Base-by-base conservation (phyloP, 2,888 invertebrate species). In the Leptogaster cylindrica region DNA sequence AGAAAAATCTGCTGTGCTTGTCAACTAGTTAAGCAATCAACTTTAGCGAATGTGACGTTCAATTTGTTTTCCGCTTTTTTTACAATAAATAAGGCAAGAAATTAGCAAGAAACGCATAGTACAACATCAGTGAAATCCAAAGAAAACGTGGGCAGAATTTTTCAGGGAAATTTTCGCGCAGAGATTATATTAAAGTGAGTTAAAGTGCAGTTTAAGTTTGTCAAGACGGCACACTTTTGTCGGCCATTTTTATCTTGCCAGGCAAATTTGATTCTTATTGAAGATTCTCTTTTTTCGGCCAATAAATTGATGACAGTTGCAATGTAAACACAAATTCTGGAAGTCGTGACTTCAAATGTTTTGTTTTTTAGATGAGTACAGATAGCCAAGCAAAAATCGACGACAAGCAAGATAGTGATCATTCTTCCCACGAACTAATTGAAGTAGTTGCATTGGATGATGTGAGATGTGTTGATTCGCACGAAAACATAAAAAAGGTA, bases 211-310 rank as follows among this genome's bases (percentile, higher is more conserved):
- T 82, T 82, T 77, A 81, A 79, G 80, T 81, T 83, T 83, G 84
- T 81, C 83, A 83, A 83, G 83, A 84, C 84, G 84, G 84, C 83
- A 83, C 83, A 84, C 83, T 83, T 83, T 84, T 84, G 84, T 70
- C 68, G 66, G 70, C 70, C 68, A 68, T 70, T 65, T 70, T 66
- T 28, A 18, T 20, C 16, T 18, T 65, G 65, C 14, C 52, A 27
- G 6, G 70, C 67, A 46, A 70, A 66, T 67, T 70, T 71, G 70
- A 70, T 70, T 68, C 72, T 70, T 72, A 73, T 70, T 31, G 16
- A 31, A 28, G 8, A 10, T 5, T 16, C 16, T 39, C 36, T 36
- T 55, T n/a, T 23, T 39, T 36, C 12, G 2, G 8, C 50, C n/a
- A 23, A 5, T n/a, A 31, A 52, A 10, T 7, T 31, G 33, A 5